Percentiles rank a stretch among this genome's conserved stretches.
Conservation (phyloP, 2,888 invertebrate species). For the Leptinotarsa peninsularis region DNA sequence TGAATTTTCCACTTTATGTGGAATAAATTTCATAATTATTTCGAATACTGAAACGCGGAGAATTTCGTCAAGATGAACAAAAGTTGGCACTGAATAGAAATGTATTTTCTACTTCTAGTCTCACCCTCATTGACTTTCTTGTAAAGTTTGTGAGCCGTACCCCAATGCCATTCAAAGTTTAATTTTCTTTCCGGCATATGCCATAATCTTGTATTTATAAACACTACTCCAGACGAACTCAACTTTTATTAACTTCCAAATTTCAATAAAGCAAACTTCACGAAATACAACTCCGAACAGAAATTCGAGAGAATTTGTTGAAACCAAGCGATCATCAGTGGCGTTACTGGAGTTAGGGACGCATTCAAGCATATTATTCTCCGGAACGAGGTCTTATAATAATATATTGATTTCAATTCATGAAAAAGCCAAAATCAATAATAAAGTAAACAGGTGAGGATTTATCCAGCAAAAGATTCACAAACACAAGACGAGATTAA, state of each 20-base stretch:
- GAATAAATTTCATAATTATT: neutral
- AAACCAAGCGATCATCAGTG: slow-evolving; percentile 3
- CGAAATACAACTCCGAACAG: slow-evolving; percentile 13
- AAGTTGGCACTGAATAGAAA: neutral
- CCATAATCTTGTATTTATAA: slow-evolving; percentile 29
- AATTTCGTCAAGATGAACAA: neutral
- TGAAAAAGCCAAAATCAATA: too few species aligned
- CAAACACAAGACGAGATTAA: too few species aligned
- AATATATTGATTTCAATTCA: neutral
- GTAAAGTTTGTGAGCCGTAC: slow-evolving; percentile 22
- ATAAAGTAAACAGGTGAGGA: too few species aligned
- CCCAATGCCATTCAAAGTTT: slow-evolving; percentile 18
- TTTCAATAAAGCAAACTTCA: slow-evolving; percentile 27
- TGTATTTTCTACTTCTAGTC: slow-evolving; percentile 12
- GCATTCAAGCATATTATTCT: neutral
- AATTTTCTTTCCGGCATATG: slow-evolving; percentile 19
- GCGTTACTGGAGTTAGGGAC: neutral
- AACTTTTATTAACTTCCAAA: slow-evolving; percentile 27
- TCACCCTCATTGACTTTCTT: slow-evolving; percentile 7
- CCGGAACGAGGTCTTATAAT: neutral
- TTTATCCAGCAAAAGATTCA: too few species aligned
- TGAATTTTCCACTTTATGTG: too few species aligned
- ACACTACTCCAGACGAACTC: slow-evolving; percentile 25
- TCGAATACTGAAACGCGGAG: neutral
- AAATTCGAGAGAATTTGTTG: slow-evolving; percentile 16